These are phyloP conservation scores for Eristalinus sepulchralis DNA, from an alignment of 2,888 invertebrate genomes.

Conservation along the genomic window DNA sequence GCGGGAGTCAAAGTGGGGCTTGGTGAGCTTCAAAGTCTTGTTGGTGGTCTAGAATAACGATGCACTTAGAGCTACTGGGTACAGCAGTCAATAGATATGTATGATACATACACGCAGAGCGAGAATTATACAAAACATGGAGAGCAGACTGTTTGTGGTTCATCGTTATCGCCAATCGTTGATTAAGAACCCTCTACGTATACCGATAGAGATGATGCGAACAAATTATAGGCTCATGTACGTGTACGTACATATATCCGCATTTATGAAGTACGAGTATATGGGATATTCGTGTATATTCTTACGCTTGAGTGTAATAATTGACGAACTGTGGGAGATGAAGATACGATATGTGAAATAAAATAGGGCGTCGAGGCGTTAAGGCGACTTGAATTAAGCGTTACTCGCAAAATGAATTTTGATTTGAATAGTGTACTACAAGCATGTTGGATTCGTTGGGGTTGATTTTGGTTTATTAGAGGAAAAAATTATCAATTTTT, in stretches of 20 bases:
- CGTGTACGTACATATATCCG: neutral
- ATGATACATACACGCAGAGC: slow-evolving; percentile 7
- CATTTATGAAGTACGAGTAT: neutral
- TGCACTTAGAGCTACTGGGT: slow-evolving; percentile 10
- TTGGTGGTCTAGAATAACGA: slow-evolving; percentile 14
- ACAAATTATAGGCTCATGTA: slow-evolving; percentile 34
- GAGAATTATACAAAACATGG: slow-evolving; percentile 10
- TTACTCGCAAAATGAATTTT: slow-evolving; percentile 10
- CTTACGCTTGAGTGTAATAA: slow-evolving; percentile 39
- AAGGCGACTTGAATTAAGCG: slow-evolving; percentile 24
- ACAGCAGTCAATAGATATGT: slow-evolving; percentile 51
- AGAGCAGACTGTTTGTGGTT: slow-evolving; percentile 23
- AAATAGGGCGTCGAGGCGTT: slow-evolving; percentile 3
- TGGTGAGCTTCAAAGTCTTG: slow-evolving; percentile 40
- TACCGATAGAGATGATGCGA: slow-evolving; percentile 45
- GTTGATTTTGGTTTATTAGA: slow-evolving; percentile 27
- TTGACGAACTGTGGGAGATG: slow-evolving; percentile 32
- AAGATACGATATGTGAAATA: slow-evolving; percentile 26
- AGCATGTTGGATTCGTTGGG: slow-evolving; percentile 7
- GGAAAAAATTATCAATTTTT: slow-evolving; percentile 23
- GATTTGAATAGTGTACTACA: neutral
- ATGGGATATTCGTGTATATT: neutral
- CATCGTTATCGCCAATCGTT: slow-evolving; percentile 44
- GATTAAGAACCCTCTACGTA: slow-evolving; percentile 60
- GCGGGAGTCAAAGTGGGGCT: slow-evolving; percentile 43